phyloP scores from a whole-genome alignment of 1,140 invertebrate species.

The Drosophila sturtevanti region DNA sequence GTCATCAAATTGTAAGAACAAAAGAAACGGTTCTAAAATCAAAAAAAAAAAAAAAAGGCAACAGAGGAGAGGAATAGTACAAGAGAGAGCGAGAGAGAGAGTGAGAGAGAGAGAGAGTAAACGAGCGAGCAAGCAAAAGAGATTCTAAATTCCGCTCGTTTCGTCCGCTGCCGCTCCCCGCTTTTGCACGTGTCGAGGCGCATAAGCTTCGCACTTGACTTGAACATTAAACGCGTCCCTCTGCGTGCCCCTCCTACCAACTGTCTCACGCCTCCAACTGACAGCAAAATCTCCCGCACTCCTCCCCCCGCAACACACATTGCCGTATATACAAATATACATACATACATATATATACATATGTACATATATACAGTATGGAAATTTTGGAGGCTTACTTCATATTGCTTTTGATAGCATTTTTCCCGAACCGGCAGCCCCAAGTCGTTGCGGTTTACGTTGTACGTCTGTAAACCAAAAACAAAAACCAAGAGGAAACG shows the following conservation, averaged over 20 bases:
- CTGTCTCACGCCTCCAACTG: background rate
- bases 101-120: background rate
- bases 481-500: background rate
- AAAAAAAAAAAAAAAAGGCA: slow-evolving; percentile 35
- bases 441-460: slow-evolving; percentile 46
- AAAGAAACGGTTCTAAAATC: slow-evolving; percentile 51
- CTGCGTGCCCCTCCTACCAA: background rate
- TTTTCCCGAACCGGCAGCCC: slow-evolving; percentile 39
- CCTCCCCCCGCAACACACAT: background rate
- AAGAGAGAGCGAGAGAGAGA: slow-evolving; percentile 10
- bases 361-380: slow-evolving; percentile 28
- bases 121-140: background rate
- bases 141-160: background rate
- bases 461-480: slow-evolving; percentile 43
- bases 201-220: slow-evolving; percentile 73
- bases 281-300: background rate
- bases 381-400: slow-evolving; percentile 56
- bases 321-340: background rate
- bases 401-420: slow-evolving; percentile 31
- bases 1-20: slow-evolving; percentile 70
- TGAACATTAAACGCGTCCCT: slow-evolving; percentile 70
- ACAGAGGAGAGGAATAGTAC: slow-evolving; percentile 4
- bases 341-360: no score
- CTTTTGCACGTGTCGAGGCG: slow-evolving; percentile 54
- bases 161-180: slow-evolving; percentile 13